Conservation (phyloP, 1,140 invertebrate genomes). For the Heliconius himera region DNA sequence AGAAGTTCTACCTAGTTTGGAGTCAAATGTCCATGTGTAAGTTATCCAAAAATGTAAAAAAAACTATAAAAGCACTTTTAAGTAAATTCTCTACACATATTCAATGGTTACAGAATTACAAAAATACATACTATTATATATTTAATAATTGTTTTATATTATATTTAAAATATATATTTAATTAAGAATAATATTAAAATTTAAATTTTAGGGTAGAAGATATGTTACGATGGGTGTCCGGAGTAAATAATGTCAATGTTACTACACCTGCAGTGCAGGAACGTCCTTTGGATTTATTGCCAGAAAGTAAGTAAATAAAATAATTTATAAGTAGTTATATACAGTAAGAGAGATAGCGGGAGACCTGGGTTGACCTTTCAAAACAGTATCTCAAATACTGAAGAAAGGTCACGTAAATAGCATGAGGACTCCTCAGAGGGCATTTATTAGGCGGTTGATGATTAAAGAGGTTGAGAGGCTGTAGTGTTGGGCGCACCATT, state of each 20-base stretch:
- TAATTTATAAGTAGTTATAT: neutral
- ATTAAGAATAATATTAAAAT: conserved; percentile 20
- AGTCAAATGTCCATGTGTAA: conserved; percentile 2
- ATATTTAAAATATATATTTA: too few relatives aligned
- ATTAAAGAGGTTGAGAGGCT: too few relatives aligned
- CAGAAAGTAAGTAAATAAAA: conserved; percentile 61
- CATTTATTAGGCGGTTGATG: too few relatives aligned
- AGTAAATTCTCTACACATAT: too few relatives aligned
- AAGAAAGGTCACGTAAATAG: too few relatives aligned
- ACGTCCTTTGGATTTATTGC: conserved; percentile 76
- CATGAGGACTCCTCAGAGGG: too few relatives aligned
- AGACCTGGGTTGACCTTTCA: too few relatives aligned
- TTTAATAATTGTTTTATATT: too few relatives aligned
- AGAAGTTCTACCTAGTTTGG: neutral
- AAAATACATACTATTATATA: neutral
- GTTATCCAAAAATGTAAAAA: neutral
- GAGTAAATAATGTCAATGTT: conserved; percentile 67
- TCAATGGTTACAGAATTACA: too few relatives aligned
- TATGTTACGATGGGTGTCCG: conserved; percentile 79
- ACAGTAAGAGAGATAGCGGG: too few relatives aligned
- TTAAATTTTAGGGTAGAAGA: conserved; percentile 74
- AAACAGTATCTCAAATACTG: too few relatives aligned
- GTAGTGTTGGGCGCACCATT: too few relatives aligned
- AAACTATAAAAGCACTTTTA: neutral
- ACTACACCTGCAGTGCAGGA: conserved; percentile 59